Evolutionary conservation across 2,888 invertebrate genomes (phyloP), one percentile per base, ranked within the genome.

Genomic region (Lasioglossum vierecki): DNA sequence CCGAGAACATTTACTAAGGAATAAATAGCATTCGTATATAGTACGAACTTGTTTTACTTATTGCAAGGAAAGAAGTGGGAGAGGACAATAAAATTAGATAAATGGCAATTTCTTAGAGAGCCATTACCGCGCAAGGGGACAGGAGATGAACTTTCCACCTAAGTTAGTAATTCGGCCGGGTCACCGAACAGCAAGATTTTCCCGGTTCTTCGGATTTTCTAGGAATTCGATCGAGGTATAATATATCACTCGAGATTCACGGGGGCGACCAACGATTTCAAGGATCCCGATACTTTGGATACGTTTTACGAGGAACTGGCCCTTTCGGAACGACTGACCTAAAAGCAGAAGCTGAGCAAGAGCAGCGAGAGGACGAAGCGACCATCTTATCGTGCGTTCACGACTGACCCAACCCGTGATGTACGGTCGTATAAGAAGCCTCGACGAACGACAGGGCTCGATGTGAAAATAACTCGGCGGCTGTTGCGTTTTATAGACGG

Each of bases 281-380:
- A 49, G 66, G 72, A 76, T 84, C 76, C 53, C 46, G 63, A 79
- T 79, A 85, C 68, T 66, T 30, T 13, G 80, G 70, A 74, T 80
- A 63, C 53, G 73, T 44, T 83, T 85, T 85, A 83, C 85, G 85
- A 83, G 60, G 60, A 35, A 74, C 73, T 74, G 79, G 46, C 80
- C 76, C 85, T 83, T 83, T 80, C 73, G 83, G 74, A 83, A 83
- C 76, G 79, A 70, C 76, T 74, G 85, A 83, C 85, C 85, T 76
- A 76, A 72, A 83, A 85, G 72, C 76, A 70, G 76, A 30, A 18
- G 63, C 26, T n/a, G 53, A 53, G 53, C 53, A 53, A 9, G 0
- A n/a, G 53, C n/a, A n/a, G n/a, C 57, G 57, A 57, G 57, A 74
- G 44, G 76, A 70, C 53, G 70, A 18, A 60, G 76, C 41, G 13